Conservation (phyloP, 2,797 vertebrate genomes). For the Pseudochirops corinnae region DNA sequence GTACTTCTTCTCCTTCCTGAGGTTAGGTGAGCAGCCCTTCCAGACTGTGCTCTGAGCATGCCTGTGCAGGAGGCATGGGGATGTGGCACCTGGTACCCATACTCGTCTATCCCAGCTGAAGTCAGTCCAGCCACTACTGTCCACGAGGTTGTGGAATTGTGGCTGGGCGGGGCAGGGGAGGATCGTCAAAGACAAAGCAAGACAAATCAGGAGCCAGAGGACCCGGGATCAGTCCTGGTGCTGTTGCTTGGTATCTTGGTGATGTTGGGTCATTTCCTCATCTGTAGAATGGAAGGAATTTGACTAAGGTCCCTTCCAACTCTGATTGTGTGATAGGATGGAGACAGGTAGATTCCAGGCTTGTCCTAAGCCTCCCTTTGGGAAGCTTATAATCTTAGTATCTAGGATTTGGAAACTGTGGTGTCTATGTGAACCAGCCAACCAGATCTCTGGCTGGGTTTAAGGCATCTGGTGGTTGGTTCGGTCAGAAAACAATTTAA, state of each 20-base stretch:
- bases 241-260: background rate
- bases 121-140: background rate
- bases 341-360: background rate
- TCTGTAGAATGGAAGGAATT: background rate
- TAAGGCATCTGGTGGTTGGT: background rate
- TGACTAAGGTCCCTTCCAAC: background rate
- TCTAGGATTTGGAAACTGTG: background rate
- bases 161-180: background rate
- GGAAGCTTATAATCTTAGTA: background rate
- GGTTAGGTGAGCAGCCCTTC: constrained; percentile 87
- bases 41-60: background rate
- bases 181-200: background rate
- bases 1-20: constrained; percentile 94
- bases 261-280: background rate
- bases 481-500: background rate
- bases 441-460: background rate
- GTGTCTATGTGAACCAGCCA: background rate
- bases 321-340: background rate
- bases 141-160: background rate
- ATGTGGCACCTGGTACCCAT: background rate
- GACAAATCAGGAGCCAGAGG: background rate
- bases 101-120: background rate
- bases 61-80: background rate
- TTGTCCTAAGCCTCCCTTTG: background rate
- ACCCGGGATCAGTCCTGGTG: background rate